A percentile compares a stretch with the other conserved stretches of the same genome.
phyloP scores from a whole-genome alignment of 2,888 invertebrate species.

The Chloroclystis v-ata region DNA sequence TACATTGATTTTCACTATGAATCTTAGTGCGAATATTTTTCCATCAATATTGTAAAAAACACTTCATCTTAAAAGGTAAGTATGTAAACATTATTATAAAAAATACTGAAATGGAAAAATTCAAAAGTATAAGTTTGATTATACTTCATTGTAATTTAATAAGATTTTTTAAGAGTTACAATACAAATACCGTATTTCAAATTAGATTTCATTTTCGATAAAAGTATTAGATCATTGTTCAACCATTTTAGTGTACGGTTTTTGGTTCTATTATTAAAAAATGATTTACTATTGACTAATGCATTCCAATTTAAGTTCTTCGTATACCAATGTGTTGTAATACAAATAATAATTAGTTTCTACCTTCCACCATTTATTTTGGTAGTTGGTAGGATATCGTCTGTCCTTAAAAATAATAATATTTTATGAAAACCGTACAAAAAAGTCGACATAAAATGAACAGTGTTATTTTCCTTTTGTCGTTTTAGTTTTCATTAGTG shows the following conservation, averaged over 20 bases:
- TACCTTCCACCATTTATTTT: background rate
- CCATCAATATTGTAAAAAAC: conserved; percentile 40
- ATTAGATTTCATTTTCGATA: conserved; percentile 18
- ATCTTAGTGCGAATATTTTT: conserved; percentile 37
- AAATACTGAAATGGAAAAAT: conserved; percentile 9
- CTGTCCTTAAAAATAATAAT: background rate
- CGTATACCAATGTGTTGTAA: background rate
- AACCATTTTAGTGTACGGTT: conserved; percentile 16
- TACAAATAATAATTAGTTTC: background rate
- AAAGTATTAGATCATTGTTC: conserved; percentile 22
- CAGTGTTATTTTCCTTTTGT: conserved; percentile 39
- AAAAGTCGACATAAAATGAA: conserved; percentile 17
- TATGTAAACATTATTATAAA: conserved; percentile 16
- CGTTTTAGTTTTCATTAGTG: conserved; percentile 41
- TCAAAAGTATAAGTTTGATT: conserved; percentile 16
- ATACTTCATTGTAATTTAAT: conserved; percentile 21
- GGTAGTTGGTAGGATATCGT: background rate
- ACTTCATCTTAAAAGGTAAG: conserved; percentile 26
- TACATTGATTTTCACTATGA: conserved; percentile 40
- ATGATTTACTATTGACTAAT: conserved; percentile 1
- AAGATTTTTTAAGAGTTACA: conserved; percentile 19
- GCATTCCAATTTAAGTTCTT: conserved; percentile 8
- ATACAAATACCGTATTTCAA: conserved; percentile 16
- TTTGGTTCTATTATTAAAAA: background rate
- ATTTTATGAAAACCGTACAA: conserved; percentile 28